Evolutionary conservation across 2,797 vertebrate species (phyloP), one percentile per base, ranked within the genome.

Genomic region (Numenius phaeopus): DNA sequence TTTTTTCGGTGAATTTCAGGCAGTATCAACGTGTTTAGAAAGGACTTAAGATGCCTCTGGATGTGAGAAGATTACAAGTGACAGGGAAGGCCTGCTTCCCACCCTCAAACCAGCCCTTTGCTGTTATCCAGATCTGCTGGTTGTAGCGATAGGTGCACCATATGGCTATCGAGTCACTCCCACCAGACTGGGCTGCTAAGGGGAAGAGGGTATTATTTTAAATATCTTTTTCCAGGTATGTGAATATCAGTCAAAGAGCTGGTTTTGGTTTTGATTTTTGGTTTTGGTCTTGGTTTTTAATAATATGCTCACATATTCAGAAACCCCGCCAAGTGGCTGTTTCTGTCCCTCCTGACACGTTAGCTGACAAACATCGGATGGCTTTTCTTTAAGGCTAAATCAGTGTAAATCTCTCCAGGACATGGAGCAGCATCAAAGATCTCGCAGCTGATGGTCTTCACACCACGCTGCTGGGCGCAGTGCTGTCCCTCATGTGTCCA

Each of bases 1-100:
- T 71, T 93, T 97, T 96, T 97, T 96, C 52, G 40, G 94, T 80
- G 96, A 96, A 94, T 96, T 97, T 96, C 91, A 87, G 91, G 94
- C 90, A 30, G 77, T 96, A 96, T 95, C 89, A 87, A 87, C 1
- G 10, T 89, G 76, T 94, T 94, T 97, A 96, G 91, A 97, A 91
- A 94, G 87, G 66, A 70, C 84, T 97, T 95, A 87, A 87, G 91
- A 90, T 90, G 83, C 92, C 89, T 90, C 88, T 97, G 93, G 69
- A 94, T 94, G 96, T 78, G 89, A 94, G 91, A 76, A 93, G 87
- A 96, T 97, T 95, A 93, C 81, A 93, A 94, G 83, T 91, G 77
- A 87, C 86, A 87, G 80, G 75, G 77, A 71, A 58, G 83, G 59
- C 32, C 89, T 85, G 66, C 89, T 84, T 93, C 93, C 89, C 77